Base-by-base conservation (phyloP, 2,888 invertebrate species). In the Apamea sordens region DNA sequence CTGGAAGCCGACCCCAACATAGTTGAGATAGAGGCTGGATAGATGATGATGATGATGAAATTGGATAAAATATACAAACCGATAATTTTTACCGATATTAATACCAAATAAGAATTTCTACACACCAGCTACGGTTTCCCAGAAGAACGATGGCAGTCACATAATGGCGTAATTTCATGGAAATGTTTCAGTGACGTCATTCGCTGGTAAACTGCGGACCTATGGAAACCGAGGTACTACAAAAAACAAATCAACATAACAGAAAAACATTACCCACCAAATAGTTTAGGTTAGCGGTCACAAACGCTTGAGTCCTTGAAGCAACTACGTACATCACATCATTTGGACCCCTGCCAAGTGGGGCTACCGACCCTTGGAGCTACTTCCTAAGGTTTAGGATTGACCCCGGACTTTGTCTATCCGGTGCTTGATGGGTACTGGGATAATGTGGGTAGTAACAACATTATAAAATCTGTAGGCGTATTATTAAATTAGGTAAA, bases 311-410 rank as follows among this genome's bases (percentile, higher is more conserved):
- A 70, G 71, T 83, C 76, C 77, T 80, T 73, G 67, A 53, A 67
- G 74, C 21, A 67, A 73, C 50, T 80, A 53, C 41, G 68, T 28
- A 86, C 80, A 83, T 84, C 73, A 44, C 73, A 83, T 86, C 86
- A 84, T 73, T 89, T 89, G 89, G 87, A 83, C 64, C 69, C 44
- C 76, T 82, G 89, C 89, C 89, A 89, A 85, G 70, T 73, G 65
- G 47, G 56, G 67, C 67, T 79, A 41, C 64, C 71, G 73, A 79
- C 81, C 81, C 78, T 75, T 67, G 50, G 63, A 63, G 76, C 78
- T 80, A 77, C 77, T 81, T 84, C 76, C 41, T 71, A 32, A 50
- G 59, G 47, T 56, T 78, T 64, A 65, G 53, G 63, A 44, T 73
- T 76, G 82, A 83, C 83, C 73, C 64, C 61, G 71, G 71, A 65